Evolutionary conservation across 2,113 vertebrate genomes (phyloP).

Genomic region (Colius striatus): DNA sequence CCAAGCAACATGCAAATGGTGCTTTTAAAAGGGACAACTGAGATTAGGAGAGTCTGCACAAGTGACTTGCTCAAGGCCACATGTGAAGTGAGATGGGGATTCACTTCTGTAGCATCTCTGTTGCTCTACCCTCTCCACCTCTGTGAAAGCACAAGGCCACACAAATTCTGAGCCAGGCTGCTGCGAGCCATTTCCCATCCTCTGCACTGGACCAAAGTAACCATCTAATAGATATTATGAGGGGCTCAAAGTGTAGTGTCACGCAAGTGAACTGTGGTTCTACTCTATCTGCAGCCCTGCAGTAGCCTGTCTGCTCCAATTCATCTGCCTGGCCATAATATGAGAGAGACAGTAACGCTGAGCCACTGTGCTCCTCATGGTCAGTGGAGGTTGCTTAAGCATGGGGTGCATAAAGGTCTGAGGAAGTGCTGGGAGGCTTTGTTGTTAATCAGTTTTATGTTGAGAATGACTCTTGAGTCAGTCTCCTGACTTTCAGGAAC

Average conservation of each 20-base stretch:
- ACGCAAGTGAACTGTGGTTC: background rate
- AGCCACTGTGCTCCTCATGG: background rate
- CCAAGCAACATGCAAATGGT: background rate
- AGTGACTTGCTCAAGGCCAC: background rate
- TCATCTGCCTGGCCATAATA: background rate
- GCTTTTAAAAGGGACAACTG: background rate
- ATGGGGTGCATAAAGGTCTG: background rate
- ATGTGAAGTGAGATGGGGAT: background rate
- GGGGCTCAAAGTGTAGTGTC: background rate
- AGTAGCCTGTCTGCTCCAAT: background rate
- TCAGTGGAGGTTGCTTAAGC: fast-evolving
- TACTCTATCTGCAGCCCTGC: background rate
- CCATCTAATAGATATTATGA: fast-evolving
- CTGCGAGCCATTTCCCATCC: background rate
- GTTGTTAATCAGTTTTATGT: fast-evolving
- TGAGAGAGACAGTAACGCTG: background rate
- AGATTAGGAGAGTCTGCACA: background rate
- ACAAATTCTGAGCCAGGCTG: background rate
- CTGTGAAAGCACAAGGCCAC: background rate
- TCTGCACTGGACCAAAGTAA: background rate
- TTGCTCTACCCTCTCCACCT: background rate
- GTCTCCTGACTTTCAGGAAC: background rate
- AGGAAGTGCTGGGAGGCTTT: background rate
- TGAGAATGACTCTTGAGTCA: background rate
- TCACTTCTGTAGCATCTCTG: background rate